Conservation (phyloP, 2,888 invertebrate species). For the Dyspetes luteomarginatus region DNA sequence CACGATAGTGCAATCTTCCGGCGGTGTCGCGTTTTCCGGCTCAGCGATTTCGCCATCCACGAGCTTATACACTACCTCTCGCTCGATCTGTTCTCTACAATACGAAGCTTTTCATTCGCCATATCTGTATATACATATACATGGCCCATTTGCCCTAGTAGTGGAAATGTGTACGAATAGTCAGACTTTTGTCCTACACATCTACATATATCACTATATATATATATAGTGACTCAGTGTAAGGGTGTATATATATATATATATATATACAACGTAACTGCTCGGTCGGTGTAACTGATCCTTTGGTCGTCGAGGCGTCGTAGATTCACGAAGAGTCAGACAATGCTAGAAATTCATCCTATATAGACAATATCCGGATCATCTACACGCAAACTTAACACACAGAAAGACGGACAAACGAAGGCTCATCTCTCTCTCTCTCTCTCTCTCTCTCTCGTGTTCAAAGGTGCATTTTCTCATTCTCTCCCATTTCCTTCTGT, state of each 20-base stretch:
- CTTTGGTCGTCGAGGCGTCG: slow-evolving; percentile 22
- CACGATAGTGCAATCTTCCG: slow-evolving; percentile 80
- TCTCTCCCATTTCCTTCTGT: slow-evolving; percentile 36
- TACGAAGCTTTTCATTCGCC: slow-evolving; percentile 15
- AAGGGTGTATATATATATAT: too few species aligned
- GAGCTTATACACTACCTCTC: neutral
- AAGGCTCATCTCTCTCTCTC: too few species aligned
- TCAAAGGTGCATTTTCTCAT: slow-evolving; percentile 24
- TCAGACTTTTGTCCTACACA: slow-evolving; percentile 28
- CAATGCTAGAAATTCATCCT: slow-evolving; percentile 16
- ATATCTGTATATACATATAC: neutral
- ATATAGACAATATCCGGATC: neutral
- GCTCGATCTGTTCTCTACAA: slow-evolving; percentile 26
- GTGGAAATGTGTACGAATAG: slow-evolving; percentile 14
- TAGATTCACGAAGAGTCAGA: slow-evolving; percentile 23
- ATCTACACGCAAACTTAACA: neutral
- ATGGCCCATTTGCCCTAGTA: neutral
- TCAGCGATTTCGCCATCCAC: slow-evolving; percentile 73
- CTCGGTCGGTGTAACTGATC: slow-evolving; percentile 17
- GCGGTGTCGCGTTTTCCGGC: slow-evolving; percentile 80
- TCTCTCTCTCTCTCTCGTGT: neutral
- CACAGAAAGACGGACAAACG: slow-evolving; percentile 8
- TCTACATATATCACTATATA: too few species aligned
- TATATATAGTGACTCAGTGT: too few species aligned
- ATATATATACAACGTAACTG: neutral